These are phyloP conservation scores for Plagiodera versicolora DNA, from an alignment of 2,888 invertebrate species.

Conservation along the genomic window DNA sequence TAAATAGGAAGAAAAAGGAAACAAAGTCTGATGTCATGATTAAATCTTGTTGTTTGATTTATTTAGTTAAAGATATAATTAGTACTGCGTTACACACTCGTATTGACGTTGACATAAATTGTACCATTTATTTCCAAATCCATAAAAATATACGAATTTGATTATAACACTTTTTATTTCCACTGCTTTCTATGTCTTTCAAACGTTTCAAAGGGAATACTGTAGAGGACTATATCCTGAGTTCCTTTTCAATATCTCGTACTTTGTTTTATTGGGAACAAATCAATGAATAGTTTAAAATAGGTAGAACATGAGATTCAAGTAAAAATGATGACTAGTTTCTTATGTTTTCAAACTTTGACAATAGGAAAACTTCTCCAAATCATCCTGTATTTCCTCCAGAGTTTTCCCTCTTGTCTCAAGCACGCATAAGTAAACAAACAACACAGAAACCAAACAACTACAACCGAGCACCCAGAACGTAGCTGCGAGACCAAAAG, in stretches of 20 bases:
- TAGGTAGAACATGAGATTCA: too few species aligned
- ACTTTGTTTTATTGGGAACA: too few species aligned
- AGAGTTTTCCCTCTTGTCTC: conserved; percentile 24
- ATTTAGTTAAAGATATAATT: neutral
- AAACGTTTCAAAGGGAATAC: too few species aligned
- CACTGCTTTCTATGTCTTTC: too few species aligned
- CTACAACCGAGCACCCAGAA: conserved; percentile 38
- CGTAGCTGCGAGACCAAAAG: conserved; percentile 33
- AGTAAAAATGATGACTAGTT: too few species aligned
- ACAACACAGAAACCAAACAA: conserved; percentile 30
- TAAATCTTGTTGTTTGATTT: neutral
- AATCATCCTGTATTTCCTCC: conserved; percentile 24
- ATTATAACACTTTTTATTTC: too few species aligned
- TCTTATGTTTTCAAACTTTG: neutral
- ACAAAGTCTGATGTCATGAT: neutral
- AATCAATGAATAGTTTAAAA: too few species aligned
- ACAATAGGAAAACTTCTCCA: conserved; percentile 9
- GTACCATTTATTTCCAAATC: too few species aligned
- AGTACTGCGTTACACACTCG: neutral
- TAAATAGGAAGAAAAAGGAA: neutral
- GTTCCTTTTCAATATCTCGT: too few species aligned
- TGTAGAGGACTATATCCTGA: too few species aligned
- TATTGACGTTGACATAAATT: too few species aligned
- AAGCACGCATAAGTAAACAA: conserved; percentile 33
- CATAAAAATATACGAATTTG: too few species aligned